These are phyloP conservation scores for Parnassius orleans DNA, from an alignment of 2,888 invertebrate genomes.

Conservation along the genomic window DNA sequence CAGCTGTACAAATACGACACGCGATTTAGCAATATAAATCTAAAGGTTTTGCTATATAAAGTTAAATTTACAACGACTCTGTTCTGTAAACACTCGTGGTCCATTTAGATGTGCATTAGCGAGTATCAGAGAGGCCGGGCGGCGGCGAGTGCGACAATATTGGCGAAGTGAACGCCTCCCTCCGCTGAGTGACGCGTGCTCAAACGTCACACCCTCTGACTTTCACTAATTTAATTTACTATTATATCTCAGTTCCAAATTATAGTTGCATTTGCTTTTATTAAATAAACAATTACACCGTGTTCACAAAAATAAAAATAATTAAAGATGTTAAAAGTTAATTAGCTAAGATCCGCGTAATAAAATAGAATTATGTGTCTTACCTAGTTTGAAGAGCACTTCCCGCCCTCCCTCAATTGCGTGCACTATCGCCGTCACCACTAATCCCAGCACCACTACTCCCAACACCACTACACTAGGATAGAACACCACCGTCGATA, in stretches of 20 bases:
- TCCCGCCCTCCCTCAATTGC: too few species aligned
- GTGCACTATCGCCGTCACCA: too few species aligned
- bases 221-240: constrained; percentile 16
- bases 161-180: constrained; percentile 1
- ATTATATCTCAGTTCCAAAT: constrained; percentile 1
- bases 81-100: neutral
- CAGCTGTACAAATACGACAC: constrained; percentile 45
- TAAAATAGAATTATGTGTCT: too few species aligned
- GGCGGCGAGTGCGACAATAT: constrained; percentile 10
- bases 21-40: neutral
- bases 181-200: constrained; percentile 3
- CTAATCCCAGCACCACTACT: too few species aligned
- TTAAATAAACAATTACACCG: too few species aligned
- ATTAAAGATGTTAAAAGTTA: too few species aligned
- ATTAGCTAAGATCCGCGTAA: too few species aligned
- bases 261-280: neutral
- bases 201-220: constrained; percentile 13
- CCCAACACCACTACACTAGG: too few species aligned
- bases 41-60: neutral
- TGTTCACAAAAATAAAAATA: too few species aligned
- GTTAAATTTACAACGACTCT: neutral
- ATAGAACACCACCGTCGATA: too few species aligned
- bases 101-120: constrained; percentile 23
- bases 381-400: too few species aligned
- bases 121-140: constrained; percentile 2